These are phyloP conservation scores for Ceratina australensis DNA, from an alignment of 1,140 invertebrate genomes.

Conservation along the genomic window DNA sequence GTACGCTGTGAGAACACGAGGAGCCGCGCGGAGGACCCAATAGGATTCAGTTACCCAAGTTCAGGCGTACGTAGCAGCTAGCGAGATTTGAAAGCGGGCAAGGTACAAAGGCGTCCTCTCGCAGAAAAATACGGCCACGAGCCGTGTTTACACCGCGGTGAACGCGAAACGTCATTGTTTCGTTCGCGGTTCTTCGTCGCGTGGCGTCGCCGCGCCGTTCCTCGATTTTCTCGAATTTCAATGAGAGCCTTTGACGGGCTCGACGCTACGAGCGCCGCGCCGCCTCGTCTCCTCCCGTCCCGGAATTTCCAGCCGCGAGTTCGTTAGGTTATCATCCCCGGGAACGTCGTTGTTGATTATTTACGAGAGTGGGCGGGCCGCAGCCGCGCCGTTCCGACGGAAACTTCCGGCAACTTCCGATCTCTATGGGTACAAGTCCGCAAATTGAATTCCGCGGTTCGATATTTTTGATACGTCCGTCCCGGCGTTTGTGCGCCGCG, in stretches of 20 bases:
- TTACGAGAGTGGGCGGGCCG: not conserved
- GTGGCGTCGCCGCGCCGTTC: not conserved
- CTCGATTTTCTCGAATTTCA: conserved; percentile 31
- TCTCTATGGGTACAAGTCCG: not conserved
- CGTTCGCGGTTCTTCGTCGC: not conserved
- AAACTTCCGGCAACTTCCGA: not conserved
- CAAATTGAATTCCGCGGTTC: conserved; percentile 9
- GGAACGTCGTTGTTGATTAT: conserved; percentile 6
- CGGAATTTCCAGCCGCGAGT: not conserved
- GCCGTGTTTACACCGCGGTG: not conserved
- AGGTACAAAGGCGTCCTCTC: conserved; percentile 28
- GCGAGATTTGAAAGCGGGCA: conserved; percentile 47
- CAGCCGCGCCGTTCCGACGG: not conserved
- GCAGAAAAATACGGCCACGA: conserved; percentile 31
- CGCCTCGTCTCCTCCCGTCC: no score
- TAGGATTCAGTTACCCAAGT: conserved; percentile 58
- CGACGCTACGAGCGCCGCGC: not conserved
- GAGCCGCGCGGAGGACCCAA: conserved; percentile 32
- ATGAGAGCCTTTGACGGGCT: conserved; percentile 8
- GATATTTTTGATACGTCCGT: not conserved
- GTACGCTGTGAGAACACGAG: conserved; percentile 32
- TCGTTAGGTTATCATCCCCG: conserved; percentile 2
- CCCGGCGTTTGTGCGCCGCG: not conserved
- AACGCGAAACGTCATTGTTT: conserved; percentile 29
- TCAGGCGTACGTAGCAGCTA: conserved; percentile 34